Conservation (phyloP, 2,888 invertebrate genomes). For the Creontiades dilutus region DNA sequence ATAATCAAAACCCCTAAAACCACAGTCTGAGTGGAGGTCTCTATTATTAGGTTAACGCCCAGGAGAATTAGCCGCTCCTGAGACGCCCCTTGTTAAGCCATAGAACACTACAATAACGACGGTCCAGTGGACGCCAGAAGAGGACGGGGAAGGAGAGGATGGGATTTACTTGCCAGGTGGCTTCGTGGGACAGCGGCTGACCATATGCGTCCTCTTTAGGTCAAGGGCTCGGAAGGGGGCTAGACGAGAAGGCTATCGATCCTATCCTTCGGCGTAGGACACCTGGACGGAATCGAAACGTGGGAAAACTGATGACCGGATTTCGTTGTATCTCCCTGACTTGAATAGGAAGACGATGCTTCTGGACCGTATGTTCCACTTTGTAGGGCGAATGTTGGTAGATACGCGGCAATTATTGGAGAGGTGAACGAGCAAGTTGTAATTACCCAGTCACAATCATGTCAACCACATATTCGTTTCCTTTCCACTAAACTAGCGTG, state of each 20-base stretch:
- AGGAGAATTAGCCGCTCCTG: neutral
- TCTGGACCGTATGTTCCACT: slow-evolving; percentile 12
- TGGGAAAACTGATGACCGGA: slow-evolving; percentile 52
- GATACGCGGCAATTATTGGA: neutral
- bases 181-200: slow-evolving; percentile 40
- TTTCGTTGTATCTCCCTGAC: slow-evolving; percentile 24
- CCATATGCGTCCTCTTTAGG: slow-evolving; percentile 54
- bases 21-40: neutral
- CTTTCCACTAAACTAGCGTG: neutral
- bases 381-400: neutral
- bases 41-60: slow-evolving; percentile 11
- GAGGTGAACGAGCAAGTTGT: neutral
- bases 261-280: slow-evolving; percentile 38
- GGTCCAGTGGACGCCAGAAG: neutral
- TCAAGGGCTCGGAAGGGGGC: slow-evolving; percentile 40
- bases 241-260: slow-evolving; percentile 43
- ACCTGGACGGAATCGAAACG: slow-evolving; percentile 53
- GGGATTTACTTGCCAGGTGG: slow-evolving; percentile 38
- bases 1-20: neutral
- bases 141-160: neutral
- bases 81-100: neutral
- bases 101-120: neutral
- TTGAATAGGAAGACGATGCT: slow-evolving; percentile 20
- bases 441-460: slow-evolving; percentile 1
- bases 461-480: slow-evolving; percentile 20